Evolutionary conservation across 2,888 invertebrate species (phyloP), one percentile per base, ranked within the genome.

Genomic region (Notocelia uddmanniana): DNA sequence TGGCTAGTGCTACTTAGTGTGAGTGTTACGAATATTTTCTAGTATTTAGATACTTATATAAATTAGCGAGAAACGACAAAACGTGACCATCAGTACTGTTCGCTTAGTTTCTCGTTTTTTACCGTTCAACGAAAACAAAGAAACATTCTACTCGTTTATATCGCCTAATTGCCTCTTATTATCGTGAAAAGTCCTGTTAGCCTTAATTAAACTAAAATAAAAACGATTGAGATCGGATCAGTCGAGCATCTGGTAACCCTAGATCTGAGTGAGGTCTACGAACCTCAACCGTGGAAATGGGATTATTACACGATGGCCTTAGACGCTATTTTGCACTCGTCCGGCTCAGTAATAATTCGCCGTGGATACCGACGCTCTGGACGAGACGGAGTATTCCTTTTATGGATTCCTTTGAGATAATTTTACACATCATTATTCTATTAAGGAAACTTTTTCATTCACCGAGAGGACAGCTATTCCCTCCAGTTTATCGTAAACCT

Each of bases 291-390:
- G 89, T 91, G 89, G 88, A 91, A 91, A 91, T 90, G 86, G 86
- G 89, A 91, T 91, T 91, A 90, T 87, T 88, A 87, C 89, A 84
- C 89, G 89, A 86, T 84, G 85, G 82, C 83, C 85, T 84, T 85
- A 85, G 82, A 87, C 83, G 85, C 83, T 83, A 85, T 88, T 90
- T 88, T 83, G 87, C 85, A 84, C 88, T 89, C 82, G 82, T 84
- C 86, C 81, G 83, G 81, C 81, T 74, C 78, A 77, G 78, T 74
- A 80, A 78, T 81, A 80, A 81, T 80, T 81, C 75, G 77, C 75
- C 73, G 78, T 74, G 76, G 76, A 76, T 71, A 45, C 73, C 71
- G 67, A 37, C 57, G 48, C 50, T 63, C 68, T 67, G 59, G 57
- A 63, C 58, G 48, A 37, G 63, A 45, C 50, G 21, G 41, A 34